Evolutionary conservation across 2,888 invertebrate genomes (phyloP).

Genomic region (Gari tellinella): DNA sequence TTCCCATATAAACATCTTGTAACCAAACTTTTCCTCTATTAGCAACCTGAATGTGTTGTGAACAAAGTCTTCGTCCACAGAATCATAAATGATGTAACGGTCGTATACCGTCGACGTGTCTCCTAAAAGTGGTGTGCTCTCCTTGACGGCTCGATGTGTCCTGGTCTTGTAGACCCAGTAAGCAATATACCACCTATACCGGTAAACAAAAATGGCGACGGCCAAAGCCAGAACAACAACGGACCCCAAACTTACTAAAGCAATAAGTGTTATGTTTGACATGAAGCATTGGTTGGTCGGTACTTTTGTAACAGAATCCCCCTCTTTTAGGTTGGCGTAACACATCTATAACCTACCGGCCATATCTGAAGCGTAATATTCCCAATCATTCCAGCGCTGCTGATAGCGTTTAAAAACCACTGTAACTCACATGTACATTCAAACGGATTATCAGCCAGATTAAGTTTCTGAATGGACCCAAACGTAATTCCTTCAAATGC

Average conservation of each 20-base stretch:
- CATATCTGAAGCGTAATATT: conserved; percentile 12
- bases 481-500: not conserved
- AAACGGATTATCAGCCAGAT: conserved; percentile 3
- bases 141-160: not conserved
- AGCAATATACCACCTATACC: conserved; percentile 39
- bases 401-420: conserved; percentile 20
- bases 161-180: conserved; percentile 29
- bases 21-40: conserved; percentile 26
- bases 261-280: not conserved
- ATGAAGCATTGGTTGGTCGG: conserved; percentile 4
- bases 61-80: conserved; percentile 11
- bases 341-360: conserved; percentile 30
- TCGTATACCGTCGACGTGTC: conserved; percentile 12
- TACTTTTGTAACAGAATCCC: conserved; percentile 11
- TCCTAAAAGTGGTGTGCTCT: conserved; percentile 16
- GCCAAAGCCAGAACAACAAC: conserved; percentile 23
- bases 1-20: conserved; percentile 27
- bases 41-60: conserved; percentile 12
- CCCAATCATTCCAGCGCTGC: conserved; percentile 1
- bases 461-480: not conserved
- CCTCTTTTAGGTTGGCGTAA: conserved; percentile 6
- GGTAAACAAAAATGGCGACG: not conserved
- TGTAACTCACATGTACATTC: conserved; percentile 15
- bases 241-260: conserved; percentile 6
- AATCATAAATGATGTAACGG: conserved; percentile 35